Percentiles rank a stretch among this genome's conserved stretches.
Evolutionary conservation across 2,797 vertebrate genomes (phyloP).

Genomic region (Crenichthys baileyi): DNA sequence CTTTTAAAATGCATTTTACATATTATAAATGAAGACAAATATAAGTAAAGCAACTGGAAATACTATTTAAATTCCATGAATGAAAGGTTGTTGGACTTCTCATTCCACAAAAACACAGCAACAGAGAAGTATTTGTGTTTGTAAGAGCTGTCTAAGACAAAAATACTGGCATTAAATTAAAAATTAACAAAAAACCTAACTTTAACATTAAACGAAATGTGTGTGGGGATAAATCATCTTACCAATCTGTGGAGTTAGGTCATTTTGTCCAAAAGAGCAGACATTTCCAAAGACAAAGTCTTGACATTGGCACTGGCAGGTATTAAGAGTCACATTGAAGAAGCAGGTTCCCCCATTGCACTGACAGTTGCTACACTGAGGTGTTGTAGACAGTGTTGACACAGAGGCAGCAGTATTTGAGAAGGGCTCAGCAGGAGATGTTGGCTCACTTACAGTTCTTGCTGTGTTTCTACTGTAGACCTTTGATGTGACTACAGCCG

Average conservation of each 20-base stretch:
- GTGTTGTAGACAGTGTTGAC: conserved; percentile 22
- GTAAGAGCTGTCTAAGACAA: no score
- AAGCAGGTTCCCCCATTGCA: conserved; percentile 46
- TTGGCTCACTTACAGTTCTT: background rate
- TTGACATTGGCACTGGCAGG: conserved; percentile 58
- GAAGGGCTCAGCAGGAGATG: background rate
- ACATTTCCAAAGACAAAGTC: conserved; percentile 28
- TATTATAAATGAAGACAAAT: no score
- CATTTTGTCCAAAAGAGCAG: conserved; percentile 48
- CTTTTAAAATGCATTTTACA: no score
- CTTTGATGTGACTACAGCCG: background rate
- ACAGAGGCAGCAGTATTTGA: background rate
- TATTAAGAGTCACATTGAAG: conserved; percentile 30
- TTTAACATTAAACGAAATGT: no score
- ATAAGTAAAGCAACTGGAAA: no score
- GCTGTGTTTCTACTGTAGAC: background rate
- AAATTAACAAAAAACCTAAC: no score
- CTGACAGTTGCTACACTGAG: conserved; percentile 48
- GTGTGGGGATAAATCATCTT: conserved; percentile 20
- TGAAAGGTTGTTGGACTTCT: no score
- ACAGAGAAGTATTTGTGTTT: no score
- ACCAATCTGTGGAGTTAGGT: conserved; percentile 46
- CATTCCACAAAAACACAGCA: no score
- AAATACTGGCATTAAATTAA: no score
- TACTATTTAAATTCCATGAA: no score